Conservation (phyloP, 92 coral and sea anemone genomes). For the Epizoanthus fatuus region DNA sequence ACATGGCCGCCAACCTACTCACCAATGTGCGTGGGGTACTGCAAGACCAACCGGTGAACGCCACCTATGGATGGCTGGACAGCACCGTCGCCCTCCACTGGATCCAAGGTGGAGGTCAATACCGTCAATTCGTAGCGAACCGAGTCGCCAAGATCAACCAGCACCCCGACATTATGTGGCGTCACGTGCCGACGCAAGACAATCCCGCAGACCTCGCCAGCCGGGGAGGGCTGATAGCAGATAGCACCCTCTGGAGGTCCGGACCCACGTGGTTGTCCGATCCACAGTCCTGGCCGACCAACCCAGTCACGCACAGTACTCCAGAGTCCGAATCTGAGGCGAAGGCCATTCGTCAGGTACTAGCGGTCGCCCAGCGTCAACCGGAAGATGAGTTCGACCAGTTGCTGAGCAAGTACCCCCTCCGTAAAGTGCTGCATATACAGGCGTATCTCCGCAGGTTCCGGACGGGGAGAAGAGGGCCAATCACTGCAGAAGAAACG, state of each 20-base stretch:
- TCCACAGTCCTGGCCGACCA: slow-evolving; percentile 17
- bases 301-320: slow-evolving; percentile 13
- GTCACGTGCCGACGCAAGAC: slow-evolving; percentile 26
- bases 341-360: slow-evolving; percentile 39
- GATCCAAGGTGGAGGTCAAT: slow-evolving; percentile 27
- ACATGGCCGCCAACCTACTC: slow-evolving; percentile 29
- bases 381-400: slow-evolving; percentile 9
- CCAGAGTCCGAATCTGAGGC: slow-evolving; percentile 36
- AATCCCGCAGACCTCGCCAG: slow-evolving; percentile 48
- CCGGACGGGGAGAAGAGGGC: slow-evolving; percentile 20
- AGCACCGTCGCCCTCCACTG: slow-evolving; percentile 48
- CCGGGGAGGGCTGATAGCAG: slow-evolving; percentile 6
- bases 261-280: slow-evolving; percentile 28
- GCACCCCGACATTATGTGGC: slow-evolving; percentile 40
- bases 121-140: slow-evolving; percentile 31
- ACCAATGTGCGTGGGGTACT: slow-evolving; percentile 1
- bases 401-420: slow-evolving; percentile 14
- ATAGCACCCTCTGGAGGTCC: not conserved
- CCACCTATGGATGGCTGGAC: slow-evolving; percentile 3
- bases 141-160: slow-evolving; percentile 36
- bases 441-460: slow-evolving; percentile 42
- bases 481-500: slow-evolving; percentile 19
- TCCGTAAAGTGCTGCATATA: slow-evolving; percentile 12
- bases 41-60: not conserved
- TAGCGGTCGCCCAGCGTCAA: not conserved